Evolutionary conservation across 2,888 invertebrate species (phyloP).

Genomic region (Apodemia zela): DNA sequence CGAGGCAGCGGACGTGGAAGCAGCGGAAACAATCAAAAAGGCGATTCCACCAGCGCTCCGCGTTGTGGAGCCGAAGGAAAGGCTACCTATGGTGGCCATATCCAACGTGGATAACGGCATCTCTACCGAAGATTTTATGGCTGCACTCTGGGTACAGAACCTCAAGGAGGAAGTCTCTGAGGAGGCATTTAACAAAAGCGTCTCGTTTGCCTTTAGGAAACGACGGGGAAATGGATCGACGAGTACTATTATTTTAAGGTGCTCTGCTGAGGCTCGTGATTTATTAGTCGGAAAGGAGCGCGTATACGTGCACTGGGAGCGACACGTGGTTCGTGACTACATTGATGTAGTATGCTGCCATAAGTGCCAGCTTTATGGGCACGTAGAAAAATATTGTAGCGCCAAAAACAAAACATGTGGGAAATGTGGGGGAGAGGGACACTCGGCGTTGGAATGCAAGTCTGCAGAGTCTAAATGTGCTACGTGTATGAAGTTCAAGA

Average conservation of each 20-base stretch:
- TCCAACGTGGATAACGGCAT: neutral
- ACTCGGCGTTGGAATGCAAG: neutral
- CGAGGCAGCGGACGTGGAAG: slow-evolving; percentile 20
- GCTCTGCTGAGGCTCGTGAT: neutral
- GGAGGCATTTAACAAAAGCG: neutral
- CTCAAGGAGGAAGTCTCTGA: neutral
- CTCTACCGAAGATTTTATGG: neutral
- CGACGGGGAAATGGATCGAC: neutral
- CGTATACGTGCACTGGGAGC: neutral
- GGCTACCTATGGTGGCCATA: slow-evolving; percentile 13
- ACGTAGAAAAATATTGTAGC: neutral
- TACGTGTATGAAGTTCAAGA: neutral
- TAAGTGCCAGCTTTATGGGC: neutral
- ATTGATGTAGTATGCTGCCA: neutral
- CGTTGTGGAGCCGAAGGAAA: slow-evolving; percentile 10
- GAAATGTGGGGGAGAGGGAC: neutral
- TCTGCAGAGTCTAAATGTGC: neutral
- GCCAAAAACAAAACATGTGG: neutral
- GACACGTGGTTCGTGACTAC: neutral
- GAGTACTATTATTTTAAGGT: neutral
- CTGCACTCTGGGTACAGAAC: slow-evolving; percentile 24
- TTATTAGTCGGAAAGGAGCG: neutral
- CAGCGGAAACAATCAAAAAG: slow-evolving; percentile 15
- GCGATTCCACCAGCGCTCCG: slow-evolving; percentile 22
- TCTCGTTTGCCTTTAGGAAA: neutral